phyloP scores from a whole-genome alignment of 2,113 vertebrate species.

The Psilopogon haemacephalus region DNA sequence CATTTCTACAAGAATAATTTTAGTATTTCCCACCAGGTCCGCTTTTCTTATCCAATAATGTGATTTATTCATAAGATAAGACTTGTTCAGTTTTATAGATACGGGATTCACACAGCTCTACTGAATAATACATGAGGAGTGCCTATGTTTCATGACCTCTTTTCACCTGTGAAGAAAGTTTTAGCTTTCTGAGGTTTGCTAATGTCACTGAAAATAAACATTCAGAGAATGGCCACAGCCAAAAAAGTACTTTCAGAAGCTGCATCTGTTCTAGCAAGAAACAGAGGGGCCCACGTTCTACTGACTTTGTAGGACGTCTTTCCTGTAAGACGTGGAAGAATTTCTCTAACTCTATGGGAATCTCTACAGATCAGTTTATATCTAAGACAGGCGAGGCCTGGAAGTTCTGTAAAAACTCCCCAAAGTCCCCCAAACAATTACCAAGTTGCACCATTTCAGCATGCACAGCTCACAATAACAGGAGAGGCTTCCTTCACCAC shows the following conservation, averaged over 20 bases:
- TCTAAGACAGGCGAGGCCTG: neutral
- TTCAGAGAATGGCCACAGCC: neutral
- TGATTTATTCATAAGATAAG: conserved; percentile 14
- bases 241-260: neutral
- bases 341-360: neutral
- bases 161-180: neutral
- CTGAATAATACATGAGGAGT: neutral
- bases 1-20: neutral
- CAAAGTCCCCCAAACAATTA: neutral
- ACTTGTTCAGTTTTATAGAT: neutral
- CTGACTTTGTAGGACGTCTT: neutral
- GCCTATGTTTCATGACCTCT: neutral
- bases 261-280: neutral
- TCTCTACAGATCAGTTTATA: neutral
- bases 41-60: neutral
- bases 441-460: neutral
- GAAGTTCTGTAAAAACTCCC: neutral
- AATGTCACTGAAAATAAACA: neutral
- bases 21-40: neutral
- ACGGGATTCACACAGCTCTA: neutral
- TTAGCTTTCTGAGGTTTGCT: neutral
- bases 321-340: neutral
- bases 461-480: neutral
- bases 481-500: neutral
- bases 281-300: neutral